These are phyloP conservation scores for Drosophila melanica DNA, from an alignment of 1,140 invertebrate species.

Conservation along the genomic window DNA sequence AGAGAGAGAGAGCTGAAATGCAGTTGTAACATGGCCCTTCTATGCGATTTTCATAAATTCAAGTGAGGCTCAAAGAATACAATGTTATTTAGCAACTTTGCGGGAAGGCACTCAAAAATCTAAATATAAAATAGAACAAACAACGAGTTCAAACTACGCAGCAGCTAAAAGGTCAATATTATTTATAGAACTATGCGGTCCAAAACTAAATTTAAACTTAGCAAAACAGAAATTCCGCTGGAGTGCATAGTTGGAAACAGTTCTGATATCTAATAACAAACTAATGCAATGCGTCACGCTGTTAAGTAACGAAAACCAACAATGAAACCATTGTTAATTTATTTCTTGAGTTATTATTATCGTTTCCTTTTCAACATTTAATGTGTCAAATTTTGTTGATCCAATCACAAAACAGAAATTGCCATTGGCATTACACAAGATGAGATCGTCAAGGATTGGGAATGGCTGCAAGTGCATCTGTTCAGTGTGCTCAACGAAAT, in stretches of 20 bases:
- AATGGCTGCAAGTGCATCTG: conserved; percentile 96
- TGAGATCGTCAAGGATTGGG: conserved; percentile 96
- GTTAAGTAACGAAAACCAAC: neutral
- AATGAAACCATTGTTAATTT: neutral
- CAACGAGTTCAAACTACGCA: too few species aligned
- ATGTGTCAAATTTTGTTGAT: neutral
- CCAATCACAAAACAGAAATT: conserved; percentile 87
- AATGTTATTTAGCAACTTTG: too few species aligned
- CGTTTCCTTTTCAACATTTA: too few species aligned
- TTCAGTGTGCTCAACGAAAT: conserved; percentile 94
- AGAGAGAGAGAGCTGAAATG: too few species aligned
- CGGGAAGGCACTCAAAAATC: too few species aligned
- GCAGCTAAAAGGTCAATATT: too few species aligned
- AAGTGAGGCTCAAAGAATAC: too few species aligned
- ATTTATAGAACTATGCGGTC: too few species aligned
- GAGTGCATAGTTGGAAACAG: neutral
- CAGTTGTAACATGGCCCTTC: neutral
- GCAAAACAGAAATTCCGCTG: neutral
- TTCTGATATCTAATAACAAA: neutral
- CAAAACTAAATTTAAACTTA: neutral
- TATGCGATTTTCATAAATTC: neutral
- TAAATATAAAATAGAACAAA: too few species aligned
- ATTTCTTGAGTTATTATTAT: too few species aligned
- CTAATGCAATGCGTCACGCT: neutral
- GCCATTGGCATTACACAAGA: conserved; percentile 92